Percentiles rank a stretch among this genome's conserved stretches.
phyloP scores from a whole-genome alignment of 2,888 invertebrate genomes.

The Cheilosia scutellata region DNA sequence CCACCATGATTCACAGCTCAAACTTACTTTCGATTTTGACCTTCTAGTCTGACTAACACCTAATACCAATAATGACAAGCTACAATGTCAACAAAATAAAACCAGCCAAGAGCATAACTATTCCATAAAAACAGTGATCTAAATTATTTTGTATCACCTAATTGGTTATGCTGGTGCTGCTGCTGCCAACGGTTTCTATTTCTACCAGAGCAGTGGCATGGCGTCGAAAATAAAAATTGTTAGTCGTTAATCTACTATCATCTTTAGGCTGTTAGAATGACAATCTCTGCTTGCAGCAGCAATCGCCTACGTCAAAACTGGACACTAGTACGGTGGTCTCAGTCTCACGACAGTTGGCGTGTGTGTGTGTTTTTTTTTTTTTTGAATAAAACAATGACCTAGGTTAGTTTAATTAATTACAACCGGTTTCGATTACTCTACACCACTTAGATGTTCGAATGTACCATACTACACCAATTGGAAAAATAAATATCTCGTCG shows the following conservation, averaged over 20 bases:
- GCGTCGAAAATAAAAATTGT: slow-evolving; percentile 17
- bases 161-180: slow-evolving; percentile 8
- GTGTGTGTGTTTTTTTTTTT: slow-evolving; percentile 11
- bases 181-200: slow-evolving; percentile 39
- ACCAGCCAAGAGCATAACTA: background rate
- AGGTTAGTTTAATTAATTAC: slow-evolving; percentile 55
- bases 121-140: slow-evolving; percentile 42
- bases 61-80: slow-evolving; percentile 4
- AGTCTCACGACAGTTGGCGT: background rate
- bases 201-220: background rate
- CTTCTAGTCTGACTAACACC: slow-evolving; percentile 12
- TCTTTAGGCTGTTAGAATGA: slow-evolving; percentile 42
- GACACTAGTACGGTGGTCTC: background rate
- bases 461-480: slow-evolving; percentile 13
- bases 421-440: slow-evolving; percentile 47
- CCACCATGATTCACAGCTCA: slow-evolving; percentile 6
- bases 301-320: slow-evolving; percentile 5
- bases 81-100: background rate
- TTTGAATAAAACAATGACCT: slow-evolving; percentile 62
- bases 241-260: slow-evolving; percentile 48
- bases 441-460: slow-evolving; percentile 42
- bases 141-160: slow-evolving; percentile 48
- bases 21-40: slow-evolving; percentile 42
- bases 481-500: slow-evolving; percentile 16
- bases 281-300: slow-evolving; percentile 6